These are phyloP conservation scores for Craterocephalus amniculus DNA, from an alignment of 2,797 vertebrate genomes.

Conservation along the genomic window DNA sequence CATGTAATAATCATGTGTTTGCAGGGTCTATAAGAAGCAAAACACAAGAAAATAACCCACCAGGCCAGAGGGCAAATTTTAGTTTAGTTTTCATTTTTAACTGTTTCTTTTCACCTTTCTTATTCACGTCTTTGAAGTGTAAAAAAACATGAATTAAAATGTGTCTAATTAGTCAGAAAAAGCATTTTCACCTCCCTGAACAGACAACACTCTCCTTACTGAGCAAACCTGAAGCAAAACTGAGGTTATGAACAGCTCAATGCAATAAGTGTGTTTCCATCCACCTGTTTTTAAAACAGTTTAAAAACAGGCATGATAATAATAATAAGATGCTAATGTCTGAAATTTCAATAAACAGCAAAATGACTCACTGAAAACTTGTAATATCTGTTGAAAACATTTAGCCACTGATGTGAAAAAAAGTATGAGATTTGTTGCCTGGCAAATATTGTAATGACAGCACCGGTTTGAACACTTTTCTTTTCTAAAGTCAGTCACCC, in stretches of 20 bases:
- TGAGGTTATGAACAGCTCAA: constrained; percentile 3
- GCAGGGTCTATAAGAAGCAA: too few species aligned
- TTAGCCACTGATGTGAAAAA: background rate
- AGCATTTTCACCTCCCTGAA: constrained; percentile 11
- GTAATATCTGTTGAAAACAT: constrained; percentile 1
- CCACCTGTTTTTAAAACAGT: background rate
- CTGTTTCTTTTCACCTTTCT: too few species aligned
- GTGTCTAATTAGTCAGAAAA: constrained; percentile 17
- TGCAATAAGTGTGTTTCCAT: background rate
- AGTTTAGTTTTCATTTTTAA: too few species aligned
- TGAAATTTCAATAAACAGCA: background rate
- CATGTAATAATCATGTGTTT: too few species aligned
- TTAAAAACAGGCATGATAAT: background rate
- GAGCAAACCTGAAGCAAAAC: constrained; percentile 3
- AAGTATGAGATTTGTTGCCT: background rate
- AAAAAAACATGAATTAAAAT: constrained; percentile 2
- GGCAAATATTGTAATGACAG: background rate
- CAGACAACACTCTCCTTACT: constrained; percentile 9
- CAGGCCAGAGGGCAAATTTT: too few species aligned
- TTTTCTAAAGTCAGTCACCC: background rate
- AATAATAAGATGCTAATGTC: background rate
- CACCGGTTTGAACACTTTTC: background rate
- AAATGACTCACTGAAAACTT: background rate
- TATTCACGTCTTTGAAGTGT: too few species aligned
- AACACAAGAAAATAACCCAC: too few species aligned